Percentiles rank a stretch among this genome's conserved stretches.
Evolutionary conservation across 2,888 invertebrate species (phyloP).

Genomic region (Crossocerus cetratus): DNA sequence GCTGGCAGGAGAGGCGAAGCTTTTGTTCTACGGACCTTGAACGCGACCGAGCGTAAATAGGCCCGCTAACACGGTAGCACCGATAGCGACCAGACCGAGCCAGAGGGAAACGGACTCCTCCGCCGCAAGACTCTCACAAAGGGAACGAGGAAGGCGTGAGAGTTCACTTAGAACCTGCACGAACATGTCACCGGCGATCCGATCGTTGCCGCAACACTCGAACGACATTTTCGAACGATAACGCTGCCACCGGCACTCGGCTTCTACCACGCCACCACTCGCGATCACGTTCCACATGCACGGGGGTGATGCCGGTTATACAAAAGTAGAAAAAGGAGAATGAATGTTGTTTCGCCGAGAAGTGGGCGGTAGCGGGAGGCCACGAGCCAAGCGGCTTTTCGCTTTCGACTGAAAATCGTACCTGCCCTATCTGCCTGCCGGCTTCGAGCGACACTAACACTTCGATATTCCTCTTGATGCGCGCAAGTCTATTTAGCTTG

Average conservation of each 20-base stretch:
- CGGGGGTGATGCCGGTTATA: no score
- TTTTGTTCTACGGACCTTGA: constrained; percentile 31
- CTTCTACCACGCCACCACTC: no score
- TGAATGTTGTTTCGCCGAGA: neutral
- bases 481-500: constrained; percentile 19
- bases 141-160: constrained; percentile 15
- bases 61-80: constrained; percentile 16
- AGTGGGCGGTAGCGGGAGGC: constrained; percentile 12
- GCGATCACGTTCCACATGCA: no score
- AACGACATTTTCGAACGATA: constrained; percentile 63
- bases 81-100: constrained; percentile 8
- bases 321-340: no score
- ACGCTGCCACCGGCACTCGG: neutral
- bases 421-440: constrained; percentile 57
- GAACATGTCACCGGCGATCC: constrained; percentile 61
- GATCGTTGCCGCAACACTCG: constrained; percentile 69
- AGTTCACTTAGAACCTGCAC: constrained; percentile 44
- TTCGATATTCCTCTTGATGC: constrained; percentile 28
- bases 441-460: constrained; percentile 17
- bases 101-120: neutral
- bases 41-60: constrained; percentile 20
- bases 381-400: constrained; percentile 61
- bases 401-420: constrained; percentile 67
- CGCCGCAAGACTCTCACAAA: constrained; percentile 13
- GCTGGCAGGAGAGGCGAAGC: constrained; percentile 22